These are phyloP conservation scores for Linnaemya tessellans DNA, from an alignment of 2,888 invertebrate genomes.

Conservation along the genomic window DNA sequence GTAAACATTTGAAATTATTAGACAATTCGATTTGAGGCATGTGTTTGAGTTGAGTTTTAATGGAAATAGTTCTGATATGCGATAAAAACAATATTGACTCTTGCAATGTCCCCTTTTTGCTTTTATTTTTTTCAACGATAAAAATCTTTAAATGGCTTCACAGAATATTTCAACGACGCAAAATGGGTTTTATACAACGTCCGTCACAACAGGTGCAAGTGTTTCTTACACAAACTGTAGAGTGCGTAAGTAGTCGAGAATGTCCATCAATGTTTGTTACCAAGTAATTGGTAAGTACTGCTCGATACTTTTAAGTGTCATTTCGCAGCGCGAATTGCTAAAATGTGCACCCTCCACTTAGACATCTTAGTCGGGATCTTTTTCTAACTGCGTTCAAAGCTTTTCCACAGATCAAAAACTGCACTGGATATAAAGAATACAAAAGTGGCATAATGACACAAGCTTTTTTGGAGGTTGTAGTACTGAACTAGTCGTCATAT, in stretches of 20 bases:
- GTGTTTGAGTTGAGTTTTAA: conserved; percentile 27
- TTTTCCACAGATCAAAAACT: too few relatives aligned
- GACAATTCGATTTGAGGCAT: conserved; percentile 31
- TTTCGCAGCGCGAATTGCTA: too few relatives aligned
- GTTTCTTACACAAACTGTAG: not conserved
- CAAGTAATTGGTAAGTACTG: too few relatives aligned
- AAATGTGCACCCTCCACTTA: too few relatives aligned
- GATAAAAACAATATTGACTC: conserved; percentile 26
- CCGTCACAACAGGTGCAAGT: conserved; percentile 23
- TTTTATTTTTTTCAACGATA: conserved; percentile 33
- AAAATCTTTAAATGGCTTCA: conserved; percentile 46
- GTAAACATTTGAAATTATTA: conserved; percentile 47
- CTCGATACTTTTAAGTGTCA: too few relatives aligned
- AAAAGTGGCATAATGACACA: too few relatives aligned
- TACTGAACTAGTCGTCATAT: too few relatives aligned
- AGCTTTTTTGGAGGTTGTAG: too few relatives aligned
- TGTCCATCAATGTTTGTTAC: too few relatives aligned
- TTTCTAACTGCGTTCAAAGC: too few relatives aligned
- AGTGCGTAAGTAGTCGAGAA: not conserved
- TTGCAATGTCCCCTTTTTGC: not conserved
- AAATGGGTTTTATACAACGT: not conserved
- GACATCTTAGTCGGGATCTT: too few relatives aligned
- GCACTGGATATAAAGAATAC: too few relatives aligned
- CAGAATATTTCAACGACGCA: not conserved
- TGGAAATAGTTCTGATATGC: not conserved